These are phyloP conservation scores for Helicoverpa zea DNA, from an alignment of 1,140 invertebrate species.

Conservation along the genomic window DNA sequence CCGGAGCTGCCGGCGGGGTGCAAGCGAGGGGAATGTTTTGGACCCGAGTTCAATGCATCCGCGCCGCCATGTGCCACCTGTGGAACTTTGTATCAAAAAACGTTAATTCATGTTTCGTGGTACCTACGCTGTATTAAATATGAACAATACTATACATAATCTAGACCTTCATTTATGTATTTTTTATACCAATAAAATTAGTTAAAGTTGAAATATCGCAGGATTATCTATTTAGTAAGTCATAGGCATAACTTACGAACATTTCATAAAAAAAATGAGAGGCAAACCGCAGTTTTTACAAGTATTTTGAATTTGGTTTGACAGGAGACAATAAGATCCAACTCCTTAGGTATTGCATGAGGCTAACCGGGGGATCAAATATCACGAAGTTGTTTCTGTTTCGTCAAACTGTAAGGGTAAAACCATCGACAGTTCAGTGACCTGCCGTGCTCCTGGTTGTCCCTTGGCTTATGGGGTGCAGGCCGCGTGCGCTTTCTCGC, in stretches of 20 bases:
- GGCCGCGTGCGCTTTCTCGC: slow-evolving; percentile 63
- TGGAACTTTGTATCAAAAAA: slow-evolving; percentile 56
- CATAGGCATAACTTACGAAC: too few species aligned
- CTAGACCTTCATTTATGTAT: too few species aligned
- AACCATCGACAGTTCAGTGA: slow-evolving; percentile 72
- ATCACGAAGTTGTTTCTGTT: slow-evolving; percentile 30
- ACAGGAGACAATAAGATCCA: too few species aligned
- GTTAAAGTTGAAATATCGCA: too few species aligned
- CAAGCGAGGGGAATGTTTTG: slow-evolving; percentile 66
- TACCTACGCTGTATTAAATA: neutral
- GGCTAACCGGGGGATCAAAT: slow-evolving; percentile 46
- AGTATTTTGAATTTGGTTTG: neutral
- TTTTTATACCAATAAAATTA: too few species aligned
- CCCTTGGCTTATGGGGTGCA: slow-evolving; percentile 79
- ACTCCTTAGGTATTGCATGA: neutral
- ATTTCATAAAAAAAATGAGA: too few species aligned
- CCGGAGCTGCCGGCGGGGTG: slow-evolving; percentile 36
- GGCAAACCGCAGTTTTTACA: neutral
- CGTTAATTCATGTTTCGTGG: neutral
- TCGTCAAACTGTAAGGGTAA: slow-evolving; percentile 53
- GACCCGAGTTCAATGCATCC: slow-evolving; percentile 74
- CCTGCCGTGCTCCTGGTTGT: slow-evolving; percentile 70
- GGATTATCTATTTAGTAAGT: too few species aligned
- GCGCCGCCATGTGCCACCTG: slow-evolving; percentile 77
- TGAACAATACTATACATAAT: neutral